phyloP scores from a whole-genome alignment of 2,797 vertebrate species.

The Thamnophis elegans region DNA sequence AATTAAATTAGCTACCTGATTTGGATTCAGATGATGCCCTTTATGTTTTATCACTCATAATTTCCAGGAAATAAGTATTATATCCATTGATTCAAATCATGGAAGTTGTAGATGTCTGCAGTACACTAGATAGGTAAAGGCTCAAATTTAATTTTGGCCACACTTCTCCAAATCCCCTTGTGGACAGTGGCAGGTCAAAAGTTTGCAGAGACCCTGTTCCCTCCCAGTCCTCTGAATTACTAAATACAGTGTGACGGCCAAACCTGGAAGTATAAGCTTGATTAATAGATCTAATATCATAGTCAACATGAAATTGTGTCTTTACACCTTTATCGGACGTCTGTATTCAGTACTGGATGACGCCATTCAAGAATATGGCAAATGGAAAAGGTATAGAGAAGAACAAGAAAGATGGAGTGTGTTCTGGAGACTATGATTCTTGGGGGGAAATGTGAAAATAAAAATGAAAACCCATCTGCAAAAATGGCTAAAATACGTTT shows the following conservation, averaged over 20 bases:
- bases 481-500: neutral
- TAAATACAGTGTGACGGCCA: neutral
- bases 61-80: neutral
- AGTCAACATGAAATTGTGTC: neutral
- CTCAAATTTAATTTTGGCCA: neutral
- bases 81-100: neutral
- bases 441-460: neutral
- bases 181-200: neutral
- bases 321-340: neutral
- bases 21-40: neutral
- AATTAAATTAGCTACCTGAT: neutral
- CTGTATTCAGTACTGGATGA: neutral
- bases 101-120: neutral
- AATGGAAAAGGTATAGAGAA: neutral
- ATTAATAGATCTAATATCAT: neutral
- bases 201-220: too few relatives aligned
- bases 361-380: neutral
- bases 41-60: neutral
- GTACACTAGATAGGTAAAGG: neutral
- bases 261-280: neutral
- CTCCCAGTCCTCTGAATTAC: neutral
- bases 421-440: neutral
- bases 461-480: neutral
- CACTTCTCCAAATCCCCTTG: neutral
- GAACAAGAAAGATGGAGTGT: neutral